A percentile compares a stretch with the other conserved stretches of the same genome.
Evolutionary conservation across 1,140 invertebrate species (phyloP).

Genomic region (Theocolax elegans): DNA sequence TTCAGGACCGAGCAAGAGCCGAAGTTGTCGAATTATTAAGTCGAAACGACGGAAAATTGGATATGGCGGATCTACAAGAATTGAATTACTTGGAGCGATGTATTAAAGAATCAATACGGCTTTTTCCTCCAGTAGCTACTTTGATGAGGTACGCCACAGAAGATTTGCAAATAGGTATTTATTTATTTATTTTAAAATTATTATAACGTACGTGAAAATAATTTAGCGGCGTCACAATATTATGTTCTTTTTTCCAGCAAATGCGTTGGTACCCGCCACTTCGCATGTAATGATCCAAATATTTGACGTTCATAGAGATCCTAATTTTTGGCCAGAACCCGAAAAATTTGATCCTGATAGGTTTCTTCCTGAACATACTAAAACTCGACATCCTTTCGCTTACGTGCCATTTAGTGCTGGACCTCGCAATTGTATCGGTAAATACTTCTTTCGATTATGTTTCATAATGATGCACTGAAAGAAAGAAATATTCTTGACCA

Average conservation of each 20-base stretch:
- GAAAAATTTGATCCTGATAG: slow-evolving; percentile 79
- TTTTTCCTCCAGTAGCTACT: slow-evolving; percentile 71
- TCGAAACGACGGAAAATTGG: slow-evolving; percentile 32
- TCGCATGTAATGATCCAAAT: slow-evolving; percentile 65
- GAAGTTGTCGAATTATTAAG: slow-evolving; percentile 41
- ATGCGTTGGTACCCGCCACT: slow-evolving; percentile 23
- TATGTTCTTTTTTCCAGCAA: slow-evolving; percentile 26
- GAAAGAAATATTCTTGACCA: no score
- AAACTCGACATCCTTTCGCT: slow-evolving; percentile 65
- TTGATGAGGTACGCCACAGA: slow-evolving; percentile 65
- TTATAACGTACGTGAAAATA: no score
- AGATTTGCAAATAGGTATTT: slow-evolving; percentile 56
- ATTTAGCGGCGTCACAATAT: no score
- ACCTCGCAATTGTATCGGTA: slow-evolving; percentile 78
- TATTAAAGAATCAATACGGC: slow-evolving; percentile 72
- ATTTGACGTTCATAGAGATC: slow-evolving; percentile 73
- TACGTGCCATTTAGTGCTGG: slow-evolving; percentile 78
- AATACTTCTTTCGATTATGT: neutral
- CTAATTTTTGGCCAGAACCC: slow-evolving; percentile 76
- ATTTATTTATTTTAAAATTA: no score
- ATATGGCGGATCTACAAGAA: slow-evolving; percentile 38
- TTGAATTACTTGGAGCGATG: slow-evolving; percentile 70
- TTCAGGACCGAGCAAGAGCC: slow-evolving; percentile 33
- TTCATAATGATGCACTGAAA: no score
- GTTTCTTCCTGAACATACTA: slow-evolving; percentile 71